Conservation (phyloP, 2,888 invertebrate genomes). For the Ochropacha duplaris region DNA sequence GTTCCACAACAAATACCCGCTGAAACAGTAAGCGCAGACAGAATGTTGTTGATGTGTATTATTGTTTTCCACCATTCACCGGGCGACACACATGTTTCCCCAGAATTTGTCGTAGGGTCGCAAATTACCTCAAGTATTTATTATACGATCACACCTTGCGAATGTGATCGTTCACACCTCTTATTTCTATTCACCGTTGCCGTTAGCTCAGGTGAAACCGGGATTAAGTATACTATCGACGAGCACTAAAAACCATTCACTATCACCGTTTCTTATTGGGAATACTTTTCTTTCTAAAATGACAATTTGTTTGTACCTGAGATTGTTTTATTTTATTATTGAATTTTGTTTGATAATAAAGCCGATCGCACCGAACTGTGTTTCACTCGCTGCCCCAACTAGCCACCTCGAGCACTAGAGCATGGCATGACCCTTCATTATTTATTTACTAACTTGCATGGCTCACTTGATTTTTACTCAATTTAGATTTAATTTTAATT, state of each 20-base stretch:
- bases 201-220: constrained; percentile 22
- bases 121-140: constrained; percentile 41
- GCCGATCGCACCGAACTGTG: constrained; percentile 79
- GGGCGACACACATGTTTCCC: constrained; percentile 61
- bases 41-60: constrained; percentile 77
- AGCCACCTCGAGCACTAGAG: constrained; percentile 69
- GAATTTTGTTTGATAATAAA: constrained; percentile 73
- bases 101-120: constrained; percentile 45
- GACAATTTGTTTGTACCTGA: constrained; percentile 56
- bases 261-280: constrained; percentile 56
- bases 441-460: constrained; percentile 70
- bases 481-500: constrained; percentile 31
- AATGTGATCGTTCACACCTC: constrained; percentile 44
- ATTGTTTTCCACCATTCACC: constrained; percentile 75
- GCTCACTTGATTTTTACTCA: constrained; percentile 32
- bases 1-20: constrained; percentile 77
- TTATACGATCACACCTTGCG: constrained; percentile 56
- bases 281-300: constrained; percentile 61
- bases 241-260: constrained; percentile 63
- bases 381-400: constrained; percentile 78
- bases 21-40: constrained; percentile 81
- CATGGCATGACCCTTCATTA: constrained; percentile 69
- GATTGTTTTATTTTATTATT: constrained; percentile 55
- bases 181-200: constrained; percentile 32
- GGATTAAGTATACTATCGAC: constrained; percentile 37